Base-by-base conservation (phyloP, 2,113 vertebrate species). In the Nymphicus hollandicus region DNA sequence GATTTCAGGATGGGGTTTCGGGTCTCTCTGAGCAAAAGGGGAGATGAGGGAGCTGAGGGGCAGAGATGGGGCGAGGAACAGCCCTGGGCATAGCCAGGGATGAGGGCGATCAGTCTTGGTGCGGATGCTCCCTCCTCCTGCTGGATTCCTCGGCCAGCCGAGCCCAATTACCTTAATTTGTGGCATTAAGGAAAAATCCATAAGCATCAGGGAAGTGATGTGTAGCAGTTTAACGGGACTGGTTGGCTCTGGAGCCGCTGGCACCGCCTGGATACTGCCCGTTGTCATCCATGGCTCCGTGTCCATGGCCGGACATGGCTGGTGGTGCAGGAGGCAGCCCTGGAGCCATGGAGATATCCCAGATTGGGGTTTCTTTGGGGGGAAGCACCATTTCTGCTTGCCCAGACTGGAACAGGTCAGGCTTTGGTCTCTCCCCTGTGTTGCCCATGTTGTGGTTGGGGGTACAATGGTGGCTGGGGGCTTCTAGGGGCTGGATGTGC, bases 181-280 rank as follows among this genome's bases (percentile, higher is more conserved):
- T 81, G 95, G 94, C 95, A 97, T 97, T 97, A 98, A 96, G 92
- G 93, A 90, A 95, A 98, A 97, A 97, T 98, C 97, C 95, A 97
- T 97, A 97, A 91, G 93, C 91, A 96, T 96, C 96, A 95, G 93
- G 89, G 91, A 70, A 97, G 81, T 52, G 68, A 95, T 91, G 88
- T 44, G 39, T 46, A 77, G 77, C 22, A 22, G 46, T 79, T 93
- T 73, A 88, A 63, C 11, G 7, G 58, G 87, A 49, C 70, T 3
- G 50, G n/a, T 52, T 8, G 41, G 77, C 52, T 4, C 0, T 1
- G 47, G 72, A 93, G 87, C 88, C 2, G 3, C 55, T 2, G 3
- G 47, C 29, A 1, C 70, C 1, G 17, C 89, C 56, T 1, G 60
- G 76, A 64, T 10, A 1, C 74, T 81, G 76, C 81, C 58, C 3